phyloP scores from a whole-genome alignment of 92 coral and sea anemone species.

The Plumapathes pennacea region DNA sequence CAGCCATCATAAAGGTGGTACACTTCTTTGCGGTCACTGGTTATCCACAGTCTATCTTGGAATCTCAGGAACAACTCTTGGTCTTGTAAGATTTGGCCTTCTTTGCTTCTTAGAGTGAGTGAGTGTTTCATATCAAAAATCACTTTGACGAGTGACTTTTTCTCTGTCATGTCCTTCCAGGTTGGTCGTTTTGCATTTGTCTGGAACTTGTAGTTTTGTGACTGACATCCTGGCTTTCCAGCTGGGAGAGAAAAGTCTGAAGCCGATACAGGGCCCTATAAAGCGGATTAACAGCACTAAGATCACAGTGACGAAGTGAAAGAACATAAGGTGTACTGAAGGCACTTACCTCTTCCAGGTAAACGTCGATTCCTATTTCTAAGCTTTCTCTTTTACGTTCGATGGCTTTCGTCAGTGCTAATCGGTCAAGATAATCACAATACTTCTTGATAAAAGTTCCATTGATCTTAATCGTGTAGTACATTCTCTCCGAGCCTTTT shows the following conservation, averaged over 20 bases:
- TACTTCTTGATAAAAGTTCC: background rate
- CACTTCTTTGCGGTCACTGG: background rate
- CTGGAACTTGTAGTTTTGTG: constrained; percentile 23
- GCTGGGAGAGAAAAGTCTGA: constrained; percentile 8
- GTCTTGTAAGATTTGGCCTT: background rate
- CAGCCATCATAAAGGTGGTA: constrained; percentile 16
- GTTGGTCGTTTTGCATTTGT: constrained; percentile 14
- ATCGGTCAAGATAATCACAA: background rate
- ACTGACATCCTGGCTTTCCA: constrained; percentile 34
- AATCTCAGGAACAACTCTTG: constrained; percentile 1
- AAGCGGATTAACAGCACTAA: background rate
- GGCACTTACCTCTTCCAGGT: constrained; percentile 22
- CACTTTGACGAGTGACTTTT: background rate
- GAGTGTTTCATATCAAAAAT: constrained; percentile 17
- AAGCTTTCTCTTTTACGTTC: background rate
- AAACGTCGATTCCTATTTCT: constrained; percentile 1
- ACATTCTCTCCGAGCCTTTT: background rate
- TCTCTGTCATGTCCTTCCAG: constrained; percentile 19
- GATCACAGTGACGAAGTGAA: too few species aligned
- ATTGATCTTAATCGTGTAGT: background rate
- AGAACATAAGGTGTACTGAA: too few species aligned
- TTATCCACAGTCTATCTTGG: constrained; percentile 6
- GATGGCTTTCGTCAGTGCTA: background rate
- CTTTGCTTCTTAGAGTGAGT: too few species aligned
- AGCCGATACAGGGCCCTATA: constrained; percentile 22